A percentile compares a stretch with the other conserved stretches of the same genome.
Conservation (phyloP, 2,888 invertebrate species). For the Lithophane ornitopus region DNA sequence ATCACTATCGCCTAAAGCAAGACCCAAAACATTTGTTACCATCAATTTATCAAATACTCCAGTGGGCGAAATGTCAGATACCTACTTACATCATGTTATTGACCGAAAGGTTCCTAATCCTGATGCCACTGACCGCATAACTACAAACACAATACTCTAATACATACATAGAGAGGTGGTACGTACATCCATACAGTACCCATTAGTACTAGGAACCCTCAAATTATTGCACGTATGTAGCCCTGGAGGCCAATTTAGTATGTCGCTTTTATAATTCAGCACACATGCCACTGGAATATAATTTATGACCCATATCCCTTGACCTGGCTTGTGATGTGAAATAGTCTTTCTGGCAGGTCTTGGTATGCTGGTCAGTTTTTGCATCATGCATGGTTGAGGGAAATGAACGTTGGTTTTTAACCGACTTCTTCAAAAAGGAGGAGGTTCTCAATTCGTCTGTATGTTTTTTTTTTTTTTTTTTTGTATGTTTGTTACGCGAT, state of each 20-base stretch:
- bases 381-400: constrained; percentile 77
- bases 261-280: constrained; percentile 80
- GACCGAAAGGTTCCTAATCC: constrained; percentile 26
- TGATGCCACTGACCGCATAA: constrained; percentile 46
- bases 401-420: constrained; percentile 77
- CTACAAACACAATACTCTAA: constrained; percentile 16
- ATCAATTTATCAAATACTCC: constrained; percentile 23
- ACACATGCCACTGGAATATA: constrained; percentile 77
- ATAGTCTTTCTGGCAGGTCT: constrained; percentile 51
- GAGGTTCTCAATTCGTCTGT: no score
- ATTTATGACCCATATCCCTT: constrained; percentile 57
- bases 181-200: background rate
- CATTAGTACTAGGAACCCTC: constrained; percentile 55
- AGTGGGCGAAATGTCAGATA: constrained; percentile 39
- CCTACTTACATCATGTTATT: constrained; percentile 30
- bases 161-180: background rate
- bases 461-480: no score
- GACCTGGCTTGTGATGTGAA: constrained; percentile 40
- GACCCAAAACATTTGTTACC: background rate
- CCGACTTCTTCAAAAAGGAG: no score
- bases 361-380: constrained; percentile 66
- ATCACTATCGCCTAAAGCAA: constrained; percentile 10
- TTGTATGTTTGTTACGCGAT: no score
- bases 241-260: constrained; percentile 76
- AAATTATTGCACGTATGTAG: constrained; percentile 69